These are phyloP conservation scores for Delia radicum DNA, from an alignment of 1,140 invertebrate genomes.

Conservation along the genomic window DNA sequence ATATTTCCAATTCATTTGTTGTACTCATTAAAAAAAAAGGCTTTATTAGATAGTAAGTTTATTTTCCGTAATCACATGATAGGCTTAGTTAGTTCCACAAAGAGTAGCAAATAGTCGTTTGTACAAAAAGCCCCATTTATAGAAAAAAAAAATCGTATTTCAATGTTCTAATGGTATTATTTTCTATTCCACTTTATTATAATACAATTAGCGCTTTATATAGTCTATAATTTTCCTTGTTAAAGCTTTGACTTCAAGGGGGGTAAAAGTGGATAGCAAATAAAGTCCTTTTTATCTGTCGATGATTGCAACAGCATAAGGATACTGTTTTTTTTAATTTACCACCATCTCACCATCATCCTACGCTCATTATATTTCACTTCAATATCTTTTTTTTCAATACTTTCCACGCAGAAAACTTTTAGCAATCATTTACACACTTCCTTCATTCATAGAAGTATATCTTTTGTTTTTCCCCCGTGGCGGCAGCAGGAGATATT, in stretches of 20 bases:
- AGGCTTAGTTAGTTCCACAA: background rate
- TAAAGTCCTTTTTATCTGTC: background rate
- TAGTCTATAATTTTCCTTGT: background rate
- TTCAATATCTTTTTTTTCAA: too few relatives aligned
- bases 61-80: background rate
- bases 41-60: background rate
- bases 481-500: background rate
- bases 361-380: too few relatives aligned
- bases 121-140: background rate
- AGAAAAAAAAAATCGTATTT: background rate
- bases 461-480: background rate
- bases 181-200: background rate
- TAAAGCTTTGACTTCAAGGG: too few relatives aligned
- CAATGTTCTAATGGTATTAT: background rate
- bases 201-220: background rate
- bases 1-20: background rate
- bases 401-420: background rate
- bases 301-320: too few relatives aligned
- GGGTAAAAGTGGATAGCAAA: background rate
- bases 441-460: background rate
- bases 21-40: background rate
- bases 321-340: slow-evolving; percentile 2
- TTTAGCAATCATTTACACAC: background rate
- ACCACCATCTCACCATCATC: background rate
- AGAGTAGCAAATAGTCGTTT: background rate